phyloP scores from a whole-genome alignment of 2,797 vertebrate genomes.

The Halcyon leucocephala region DNA sequence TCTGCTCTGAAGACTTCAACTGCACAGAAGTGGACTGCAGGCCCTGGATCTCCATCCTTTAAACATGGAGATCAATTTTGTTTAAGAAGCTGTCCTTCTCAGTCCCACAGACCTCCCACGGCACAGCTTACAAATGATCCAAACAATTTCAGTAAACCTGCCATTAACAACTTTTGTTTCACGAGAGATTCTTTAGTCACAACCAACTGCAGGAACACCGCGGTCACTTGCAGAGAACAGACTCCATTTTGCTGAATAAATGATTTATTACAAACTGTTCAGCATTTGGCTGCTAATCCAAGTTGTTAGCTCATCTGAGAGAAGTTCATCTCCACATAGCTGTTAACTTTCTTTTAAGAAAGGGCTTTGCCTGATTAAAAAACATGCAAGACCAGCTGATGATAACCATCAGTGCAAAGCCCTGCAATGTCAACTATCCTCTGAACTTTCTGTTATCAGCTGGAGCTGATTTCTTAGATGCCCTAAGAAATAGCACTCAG shows the following conservation, averaged over 20 bases:
- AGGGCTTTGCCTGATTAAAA: not conserved
- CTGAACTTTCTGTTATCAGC: not conserved
- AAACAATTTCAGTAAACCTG: not conserved
- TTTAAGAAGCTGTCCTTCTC: not conserved
- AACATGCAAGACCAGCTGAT: not conserved
- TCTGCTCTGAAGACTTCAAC: not conserved
- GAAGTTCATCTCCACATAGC: not conserved
- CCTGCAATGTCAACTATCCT: no score
- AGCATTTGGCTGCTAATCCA: not conserved
- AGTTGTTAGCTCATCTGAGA: not conserved
- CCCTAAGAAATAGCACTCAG: not conserved
- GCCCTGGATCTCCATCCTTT: not conserved
- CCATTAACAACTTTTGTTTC: accelerated
- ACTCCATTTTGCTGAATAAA: not conserved
- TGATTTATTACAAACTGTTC: not conserved
- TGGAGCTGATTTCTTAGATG: not conserved
- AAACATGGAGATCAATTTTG: not conserved
- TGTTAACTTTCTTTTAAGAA: not conserved
- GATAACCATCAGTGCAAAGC: not conserved
- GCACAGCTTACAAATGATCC: not conserved
- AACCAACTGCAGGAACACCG: not conserved
- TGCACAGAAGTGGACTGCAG: not conserved
- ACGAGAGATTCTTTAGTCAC: not conserved
- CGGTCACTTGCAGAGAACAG: not conserved
- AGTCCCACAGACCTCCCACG: not conserved